These are phyloP conservation scores for Sycophila texana DNA, from an alignment of 2,888 invertebrate species.

Conservation along the genomic window DNA sequence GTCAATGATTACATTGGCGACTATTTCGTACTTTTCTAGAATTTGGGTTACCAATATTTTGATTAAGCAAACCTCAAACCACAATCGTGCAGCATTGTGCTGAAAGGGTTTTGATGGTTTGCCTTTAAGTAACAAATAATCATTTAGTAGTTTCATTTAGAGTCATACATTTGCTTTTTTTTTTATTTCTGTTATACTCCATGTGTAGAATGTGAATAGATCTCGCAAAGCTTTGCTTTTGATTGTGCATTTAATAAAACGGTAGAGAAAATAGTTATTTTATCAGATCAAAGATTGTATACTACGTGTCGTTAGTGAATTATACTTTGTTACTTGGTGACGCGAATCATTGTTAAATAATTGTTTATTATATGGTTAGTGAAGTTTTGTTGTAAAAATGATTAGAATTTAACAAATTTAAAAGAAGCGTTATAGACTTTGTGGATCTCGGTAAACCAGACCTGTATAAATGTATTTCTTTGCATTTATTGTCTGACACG, in stretches of 20 bases:
- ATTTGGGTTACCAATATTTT: slow-evolving; percentile 45
- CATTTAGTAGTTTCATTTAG: slow-evolving; percentile 40
- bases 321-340: slow-evolving; percentile 47
- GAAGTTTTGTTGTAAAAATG: slow-evolving; percentile 39
- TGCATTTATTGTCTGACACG: slow-evolving; percentile 51
- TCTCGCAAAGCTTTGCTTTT: slow-evolving; percentile 51
- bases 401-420: slow-evolving; percentile 36
- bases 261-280: slow-evolving; percentile 31
- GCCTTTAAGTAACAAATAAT: slow-evolving; percentile 45
- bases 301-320: slow-evolving; percentile 7
- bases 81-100: slow-evolving; percentile 50
- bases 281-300: slow-evolving; percentile 39
- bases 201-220: slow-evolving; percentile 39
- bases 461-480: slow-evolving; percentile 53
- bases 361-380: slow-evolving; percentile 44
- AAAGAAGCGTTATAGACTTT: slow-evolving; percentile 40
- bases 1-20: slow-evolving; percentile 32
- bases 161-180: slow-evolving; percentile 31
- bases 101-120: slow-evolving; percentile 46
- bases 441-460: slow-evolving; percentile 52
- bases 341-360: slow-evolving; percentile 42
- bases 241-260: slow-evolving; percentile 52
- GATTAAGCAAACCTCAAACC: slow-evolving; percentile 44
- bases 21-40: slow-evolving; percentile 31
- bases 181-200: slow-evolving; percentile 26